Conservation (phyloP, 1,140 invertebrate genomes). For the Anastrepha obliqua region DNA sequence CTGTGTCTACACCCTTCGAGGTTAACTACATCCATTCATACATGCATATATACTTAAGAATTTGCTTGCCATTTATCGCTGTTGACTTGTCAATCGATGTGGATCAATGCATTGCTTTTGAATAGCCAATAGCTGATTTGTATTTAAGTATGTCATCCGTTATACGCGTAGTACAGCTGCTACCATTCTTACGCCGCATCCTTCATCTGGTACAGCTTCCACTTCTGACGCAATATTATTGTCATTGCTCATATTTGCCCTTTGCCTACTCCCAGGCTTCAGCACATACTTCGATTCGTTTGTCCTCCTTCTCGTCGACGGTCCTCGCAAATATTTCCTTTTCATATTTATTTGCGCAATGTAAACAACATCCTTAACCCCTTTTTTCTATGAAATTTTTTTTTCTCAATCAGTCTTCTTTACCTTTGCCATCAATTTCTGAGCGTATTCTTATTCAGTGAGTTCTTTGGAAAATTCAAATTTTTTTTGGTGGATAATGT, state of each 20-base stretch:
- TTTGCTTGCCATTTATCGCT: neutral
- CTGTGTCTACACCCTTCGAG: too few species aligned
- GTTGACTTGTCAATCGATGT: constrained; percentile 41
- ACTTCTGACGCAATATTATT: neutral
- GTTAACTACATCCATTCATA: too few species aligned
- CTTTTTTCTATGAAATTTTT: neutral
- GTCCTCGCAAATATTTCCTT: constrained; percentile 5
- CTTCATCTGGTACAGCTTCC: neutral
- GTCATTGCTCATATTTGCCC: neutral
- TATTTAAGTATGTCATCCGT: neutral
- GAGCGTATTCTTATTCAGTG: neutral
- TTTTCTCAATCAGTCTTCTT: neutral
- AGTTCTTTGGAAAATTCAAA: neutral
- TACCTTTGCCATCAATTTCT: neutral
- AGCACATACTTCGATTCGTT: neutral
- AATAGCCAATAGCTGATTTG: neutral
- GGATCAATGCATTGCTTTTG: constrained; percentile 20
- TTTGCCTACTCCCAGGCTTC: neutral
- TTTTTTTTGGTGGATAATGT: constrained; percentile 10
- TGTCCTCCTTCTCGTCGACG: neutral
- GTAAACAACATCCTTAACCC: constrained; percentile 15
- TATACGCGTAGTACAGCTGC: neutral
- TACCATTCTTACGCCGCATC: neutral
- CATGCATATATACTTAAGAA: too few species aligned
- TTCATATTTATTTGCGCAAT: constrained; percentile 24